Conservation (phyloP, 2,113 vertebrate genomes). For the Psophia crepitans region DNA sequence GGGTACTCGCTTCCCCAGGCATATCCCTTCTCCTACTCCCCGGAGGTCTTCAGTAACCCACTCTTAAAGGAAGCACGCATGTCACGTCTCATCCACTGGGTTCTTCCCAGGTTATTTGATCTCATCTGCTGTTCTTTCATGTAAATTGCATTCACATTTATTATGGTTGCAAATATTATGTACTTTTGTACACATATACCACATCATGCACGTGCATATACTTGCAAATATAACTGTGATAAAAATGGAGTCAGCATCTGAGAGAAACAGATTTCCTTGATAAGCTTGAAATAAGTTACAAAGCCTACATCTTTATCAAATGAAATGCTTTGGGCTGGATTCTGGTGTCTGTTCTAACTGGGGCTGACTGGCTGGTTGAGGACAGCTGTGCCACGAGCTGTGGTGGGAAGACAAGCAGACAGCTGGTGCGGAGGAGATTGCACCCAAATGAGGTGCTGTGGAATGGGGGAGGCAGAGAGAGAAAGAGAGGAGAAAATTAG, state of each 20-base stretch:
- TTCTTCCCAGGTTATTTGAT: neutral
- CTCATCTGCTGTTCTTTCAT: neutral
- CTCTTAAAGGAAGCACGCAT: neutral
- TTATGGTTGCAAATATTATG: neutral
- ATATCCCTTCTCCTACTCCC: neutral
- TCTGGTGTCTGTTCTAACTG: neutral
- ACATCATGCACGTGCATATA: neutral
- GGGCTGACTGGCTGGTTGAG: neutral
- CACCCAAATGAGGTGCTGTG: neutral
- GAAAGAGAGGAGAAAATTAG: neutral
- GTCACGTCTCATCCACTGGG: neutral
- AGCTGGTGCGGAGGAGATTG: neutral
- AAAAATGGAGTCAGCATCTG: neutral
- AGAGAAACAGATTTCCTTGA: slow-evolving; percentile 1
- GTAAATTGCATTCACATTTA: neutral
- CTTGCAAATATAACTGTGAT: neutral
- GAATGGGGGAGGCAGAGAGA: neutral
- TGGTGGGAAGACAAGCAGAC: neutral
- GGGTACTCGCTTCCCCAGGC: neutral
- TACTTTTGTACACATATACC: neutral
- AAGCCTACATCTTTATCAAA: neutral
- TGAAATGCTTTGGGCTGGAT: neutral
- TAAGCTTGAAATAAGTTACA: neutral
- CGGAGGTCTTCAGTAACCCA: neutral
- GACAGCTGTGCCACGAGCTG: neutral